Percentiles rank a stretch among this genome's conserved stretches.
Evolutionary conservation across 2,797 vertebrate species (phyloP).

Genomic region (Alexandromys oeconomus): DNA sequence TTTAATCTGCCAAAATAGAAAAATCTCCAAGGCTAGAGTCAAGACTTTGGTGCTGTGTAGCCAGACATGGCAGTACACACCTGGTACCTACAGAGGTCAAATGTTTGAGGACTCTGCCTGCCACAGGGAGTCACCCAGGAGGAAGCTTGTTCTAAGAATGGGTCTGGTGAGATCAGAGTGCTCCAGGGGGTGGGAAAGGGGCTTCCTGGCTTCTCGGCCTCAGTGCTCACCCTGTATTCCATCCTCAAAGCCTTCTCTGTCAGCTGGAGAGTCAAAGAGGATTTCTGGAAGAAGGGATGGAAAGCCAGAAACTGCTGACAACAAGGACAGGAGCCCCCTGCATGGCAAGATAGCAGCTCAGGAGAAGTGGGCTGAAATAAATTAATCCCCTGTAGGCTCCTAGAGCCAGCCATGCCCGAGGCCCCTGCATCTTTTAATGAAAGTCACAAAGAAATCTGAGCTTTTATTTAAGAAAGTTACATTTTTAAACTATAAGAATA

Average conservation of each 20-base stretch:
- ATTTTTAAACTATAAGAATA: neutral
- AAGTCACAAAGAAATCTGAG: neutral
- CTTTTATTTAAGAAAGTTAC: constrained; percentile 37
- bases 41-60: neutral
- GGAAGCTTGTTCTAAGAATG: neutral
- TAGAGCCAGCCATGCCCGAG: constrained; percentile 26
- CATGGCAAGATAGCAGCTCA: neutral
- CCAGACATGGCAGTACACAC: constrained; percentile 26
- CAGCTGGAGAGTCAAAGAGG: constrained; percentile 16
- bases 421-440: neutral
- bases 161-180: neutral
- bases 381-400: neutral
- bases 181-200: neutral
- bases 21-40: constrained; percentile 23
- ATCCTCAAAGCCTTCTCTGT: constrained; percentile 1
- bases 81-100: neutral
- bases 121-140: neutral
- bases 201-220: neutral
- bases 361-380: neutral
- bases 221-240: neutral
- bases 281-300: constrained; percentile 7
- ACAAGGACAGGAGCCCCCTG: neutral
- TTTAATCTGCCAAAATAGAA: constrained; percentile 55
- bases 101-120: constrained; percentile 50
- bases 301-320: constrained; percentile 2